These are phyloP conservation scores for Microctonus brassicae DNA, from an alignment of 2,888 invertebrate species.

Conservation along the genomic window DNA sequence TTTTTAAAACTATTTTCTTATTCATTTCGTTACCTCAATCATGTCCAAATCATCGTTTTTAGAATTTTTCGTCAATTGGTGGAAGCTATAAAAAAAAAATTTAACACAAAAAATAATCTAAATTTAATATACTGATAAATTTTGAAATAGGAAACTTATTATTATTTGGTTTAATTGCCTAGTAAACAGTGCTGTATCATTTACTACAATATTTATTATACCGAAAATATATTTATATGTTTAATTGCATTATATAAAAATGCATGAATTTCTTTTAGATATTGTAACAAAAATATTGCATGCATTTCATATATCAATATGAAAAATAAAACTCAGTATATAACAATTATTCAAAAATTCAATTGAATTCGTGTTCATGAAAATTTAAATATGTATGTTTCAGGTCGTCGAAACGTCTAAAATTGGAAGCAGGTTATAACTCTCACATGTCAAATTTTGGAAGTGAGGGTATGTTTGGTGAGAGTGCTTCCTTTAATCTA, in stretches of 20 bases:
- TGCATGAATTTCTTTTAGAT: too few species aligned
- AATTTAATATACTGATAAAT: background rate
- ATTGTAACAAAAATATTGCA: too few species aligned
- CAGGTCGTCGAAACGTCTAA: constrained; percentile 75
- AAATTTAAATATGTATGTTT: constrained; percentile 44
- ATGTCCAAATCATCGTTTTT: constrained; percentile 31
- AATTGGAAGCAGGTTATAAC: constrained; percentile 74
- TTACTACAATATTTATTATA: too few species aligned
- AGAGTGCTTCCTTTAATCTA: constrained; percentile 57
- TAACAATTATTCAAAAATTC: too few species aligned
- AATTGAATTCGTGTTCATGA: background rate
- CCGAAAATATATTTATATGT: background rate
- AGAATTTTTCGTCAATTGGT: constrained; percentile 29
- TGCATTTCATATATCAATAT: too few species aligned
- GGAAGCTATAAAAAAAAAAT: background rate
- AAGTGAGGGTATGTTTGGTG: constrained; percentile 59
- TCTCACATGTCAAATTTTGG: constrained; percentile 63
- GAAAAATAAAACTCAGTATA: too few species aligned
- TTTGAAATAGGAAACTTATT: background rate
- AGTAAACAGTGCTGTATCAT: background rate
- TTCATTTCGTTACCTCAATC: constrained; percentile 32
- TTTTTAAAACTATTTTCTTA: constrained; percentile 45
- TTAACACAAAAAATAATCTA: constrained; percentile 2
- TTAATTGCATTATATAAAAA: background rate
- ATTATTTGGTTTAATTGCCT: background rate